These are phyloP conservation scores for Isotomurus palustris DNA, from an alignment of 2,888 invertebrate species.

Conservation along the genomic window DNA sequence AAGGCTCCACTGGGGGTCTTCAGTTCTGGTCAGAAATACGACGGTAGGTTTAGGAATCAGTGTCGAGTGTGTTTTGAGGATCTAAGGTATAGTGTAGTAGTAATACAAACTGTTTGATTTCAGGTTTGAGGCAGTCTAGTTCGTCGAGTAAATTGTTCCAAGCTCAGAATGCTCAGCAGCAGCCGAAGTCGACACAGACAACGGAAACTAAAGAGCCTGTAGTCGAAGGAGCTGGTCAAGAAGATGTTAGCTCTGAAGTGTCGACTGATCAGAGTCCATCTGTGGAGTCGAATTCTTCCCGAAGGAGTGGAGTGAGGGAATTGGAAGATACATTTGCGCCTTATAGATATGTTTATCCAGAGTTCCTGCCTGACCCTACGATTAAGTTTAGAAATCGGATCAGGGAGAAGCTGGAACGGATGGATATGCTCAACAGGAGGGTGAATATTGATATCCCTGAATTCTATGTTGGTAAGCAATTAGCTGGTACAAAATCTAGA, in stretches of 20 bases:
- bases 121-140: neutral
- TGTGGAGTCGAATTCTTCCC: neutral
- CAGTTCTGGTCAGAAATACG: too few relatives aligned
- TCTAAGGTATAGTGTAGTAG: too few relatives aligned
- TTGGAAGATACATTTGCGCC: conserved; percentile 42
- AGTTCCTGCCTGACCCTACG: conserved; percentile 86
- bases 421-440: conserved; percentile 86
- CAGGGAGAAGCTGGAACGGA: conserved; percentile 81
- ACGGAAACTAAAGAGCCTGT: neutral
- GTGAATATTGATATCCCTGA: conserved; percentile 83
- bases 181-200: neutral
- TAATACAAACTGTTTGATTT: conserved; percentile 1
- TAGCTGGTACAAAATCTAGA: neutral
- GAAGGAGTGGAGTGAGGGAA: conserved; percentile 13
- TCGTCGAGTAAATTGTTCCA: conserved; percentile 8
- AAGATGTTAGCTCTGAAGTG: neutral
- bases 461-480: conserved; percentile 84
- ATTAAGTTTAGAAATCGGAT: conserved; percentile 70
- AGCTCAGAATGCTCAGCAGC: neutral
- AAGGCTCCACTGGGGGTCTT: too few relatives aligned
- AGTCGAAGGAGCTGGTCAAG: neutral
- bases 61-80: too few relatives aligned
- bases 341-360: conserved; percentile 73
- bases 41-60: too few relatives aligned
- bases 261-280: neutral